Base-by-base conservation (phyloP, 2,113 vertebrate species). In the Lates calcarifer region DNA sequence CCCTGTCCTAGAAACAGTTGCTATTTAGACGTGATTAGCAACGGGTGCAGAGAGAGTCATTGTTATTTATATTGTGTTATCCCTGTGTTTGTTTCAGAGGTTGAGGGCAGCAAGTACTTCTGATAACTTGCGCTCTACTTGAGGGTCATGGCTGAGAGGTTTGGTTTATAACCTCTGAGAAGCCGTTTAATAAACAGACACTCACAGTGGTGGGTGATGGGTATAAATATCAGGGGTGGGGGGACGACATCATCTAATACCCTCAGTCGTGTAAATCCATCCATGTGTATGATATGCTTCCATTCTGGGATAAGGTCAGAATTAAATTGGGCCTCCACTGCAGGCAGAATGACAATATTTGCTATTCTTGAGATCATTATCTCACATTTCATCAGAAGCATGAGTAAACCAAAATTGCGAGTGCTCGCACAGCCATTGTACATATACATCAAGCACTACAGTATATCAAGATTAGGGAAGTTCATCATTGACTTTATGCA, bases 1-100 rank as follows among this genome's bases (percentile, higher is more conserved):
- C 70, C 78, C 77, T 39, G 74, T 89, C 91, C 89, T 93, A 80
- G 88, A 94, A 90, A 94, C 93, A 82, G 94, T 94, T 94, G 93
- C 91, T 94, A 80, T 93, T 93, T 94, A 81, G 87, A 79, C 20
- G 31, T 53, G 87, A 91, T 92, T 87, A 92, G 83, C 79, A 73
- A 37, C n/a, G 22, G 58, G 51, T 55, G 80, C 77, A 77, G 68
- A 72, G 66, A 74, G 82, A 89, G 86, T 90, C 91, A 90, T 83
- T 90, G 85, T 93, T 91, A 91, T 94, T 94, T 94, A 93, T 93
- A 90, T 70, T 87, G 72, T 74, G 51, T 79, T 84, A 90, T 78
- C 75, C 66, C 73, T 71, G 60, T 76, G 84, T 89, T 91, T 87
- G 82, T 77, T 85, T 90, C 79, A 83, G 65, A 85, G 85, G 80